Percentiles rank a stretch among this genome's conserved stretches.
Conservation (phyloP, 2,888 invertebrate species). For the Hermaeophaga mercurialis region DNA sequence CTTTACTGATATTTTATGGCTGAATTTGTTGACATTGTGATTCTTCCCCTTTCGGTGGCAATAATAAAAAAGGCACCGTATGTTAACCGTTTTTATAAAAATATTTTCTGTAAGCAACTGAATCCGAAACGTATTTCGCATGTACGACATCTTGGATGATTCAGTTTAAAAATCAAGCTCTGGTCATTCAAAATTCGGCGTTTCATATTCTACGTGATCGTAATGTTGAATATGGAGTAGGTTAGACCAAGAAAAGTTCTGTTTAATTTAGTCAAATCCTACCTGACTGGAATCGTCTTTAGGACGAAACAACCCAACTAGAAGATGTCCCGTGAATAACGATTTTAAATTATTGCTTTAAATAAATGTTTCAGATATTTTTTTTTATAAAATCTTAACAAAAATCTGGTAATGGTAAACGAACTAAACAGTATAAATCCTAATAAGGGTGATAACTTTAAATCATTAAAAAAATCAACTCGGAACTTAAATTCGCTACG, state of each 20-base stretch:
- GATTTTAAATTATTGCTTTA: background rate
- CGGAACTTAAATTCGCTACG: too few species aligned
- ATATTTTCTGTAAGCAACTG: too few species aligned
- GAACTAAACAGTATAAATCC: too few species aligned
- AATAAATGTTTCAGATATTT: background rate
- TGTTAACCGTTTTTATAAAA: too few species aligned
- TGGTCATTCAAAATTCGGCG: background rate
- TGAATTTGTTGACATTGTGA: too few species aligned
- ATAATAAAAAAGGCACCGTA: too few species aligned
- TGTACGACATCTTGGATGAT: constrained; percentile 11
- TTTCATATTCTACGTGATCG: constrained; percentile 22
- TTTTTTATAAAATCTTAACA: too few species aligned
- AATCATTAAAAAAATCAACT: too few species aligned
- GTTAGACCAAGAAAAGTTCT: constrained; percentile 17
- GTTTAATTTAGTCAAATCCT: constrained; percentile 23
- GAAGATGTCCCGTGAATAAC: background rate
- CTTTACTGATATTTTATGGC: too few species aligned
- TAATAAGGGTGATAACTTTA: too few species aligned
- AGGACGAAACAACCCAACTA: constrained; percentile 7
- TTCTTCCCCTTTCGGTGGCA: too few species aligned
- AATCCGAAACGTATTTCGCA: background rate
- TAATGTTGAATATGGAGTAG: constrained; percentile 20
- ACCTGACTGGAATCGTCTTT: constrained; percentile 18
- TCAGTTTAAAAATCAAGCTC: constrained; percentile 20
- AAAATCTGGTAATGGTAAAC: too few species aligned